These are phyloP conservation scores for Zaprionus davidi DNA, from an alignment of 1,140 invertebrate genomes.

Conservation along the genomic window DNA sequence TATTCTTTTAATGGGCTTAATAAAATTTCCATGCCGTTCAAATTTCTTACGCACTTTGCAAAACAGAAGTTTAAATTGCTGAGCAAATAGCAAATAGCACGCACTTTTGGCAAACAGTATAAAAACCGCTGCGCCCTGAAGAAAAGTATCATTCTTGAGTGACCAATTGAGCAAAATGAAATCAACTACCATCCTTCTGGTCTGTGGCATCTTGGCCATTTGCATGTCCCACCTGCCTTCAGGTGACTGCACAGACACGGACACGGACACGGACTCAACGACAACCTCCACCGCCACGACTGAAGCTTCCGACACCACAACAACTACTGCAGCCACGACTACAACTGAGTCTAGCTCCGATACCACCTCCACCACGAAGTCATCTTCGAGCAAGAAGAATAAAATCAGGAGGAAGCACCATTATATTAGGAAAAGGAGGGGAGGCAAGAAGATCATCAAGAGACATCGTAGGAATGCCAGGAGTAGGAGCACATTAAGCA, in stretches of 20 bases:
- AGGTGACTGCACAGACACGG: background rate
- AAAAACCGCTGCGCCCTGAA: background rate
- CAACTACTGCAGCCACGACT: background rate
- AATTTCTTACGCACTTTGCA: background rate
- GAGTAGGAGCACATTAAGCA: background rate
- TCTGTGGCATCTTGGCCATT: constrained; percentile 12
- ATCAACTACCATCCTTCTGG: background rate
- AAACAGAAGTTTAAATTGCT: background rate
- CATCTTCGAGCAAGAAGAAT: background rate
- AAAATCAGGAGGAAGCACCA: background rate
- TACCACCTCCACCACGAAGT: background rate
- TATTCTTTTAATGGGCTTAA: no score
- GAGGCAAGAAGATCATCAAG: background rate
- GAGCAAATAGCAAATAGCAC: background rate
- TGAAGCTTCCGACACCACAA: background rate
- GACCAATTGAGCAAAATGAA: constrained; percentile 7
- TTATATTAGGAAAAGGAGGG: background rate
- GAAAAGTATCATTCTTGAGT: constrained; percentile 12
- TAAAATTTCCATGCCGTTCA: no score
- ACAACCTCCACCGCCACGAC: background rate
- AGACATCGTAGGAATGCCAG: background rate
- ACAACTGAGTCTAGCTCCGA: background rate
- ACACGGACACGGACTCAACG: no score
- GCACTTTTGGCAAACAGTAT: background rate
- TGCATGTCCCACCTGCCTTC: background rate